These are phyloP conservation scores for Pyrocoelia pectoralis DNA, from an alignment of 2,888 invertebrate species.

Conservation along the genomic window DNA sequence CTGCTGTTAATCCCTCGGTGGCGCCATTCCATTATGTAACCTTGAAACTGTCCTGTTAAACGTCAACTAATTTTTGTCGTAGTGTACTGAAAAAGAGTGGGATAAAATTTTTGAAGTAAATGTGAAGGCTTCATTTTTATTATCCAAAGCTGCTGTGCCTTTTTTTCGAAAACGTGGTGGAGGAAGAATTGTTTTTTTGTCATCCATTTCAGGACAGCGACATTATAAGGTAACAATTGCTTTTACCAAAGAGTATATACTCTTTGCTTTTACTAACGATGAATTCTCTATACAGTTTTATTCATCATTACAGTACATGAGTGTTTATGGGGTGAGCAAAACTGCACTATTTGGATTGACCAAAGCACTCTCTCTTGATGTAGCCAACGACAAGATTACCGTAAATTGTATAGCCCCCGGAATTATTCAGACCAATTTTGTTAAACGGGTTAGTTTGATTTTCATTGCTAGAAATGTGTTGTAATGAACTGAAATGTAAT, in stretches of 20 bases:
- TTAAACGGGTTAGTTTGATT: no score
- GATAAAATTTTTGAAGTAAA: slow-evolving; percentile 97
- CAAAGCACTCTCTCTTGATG: slow-evolving; percentile 80
- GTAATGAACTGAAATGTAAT: no score
- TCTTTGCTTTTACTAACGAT: no score
- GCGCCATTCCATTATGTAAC: no score
- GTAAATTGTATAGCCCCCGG: slow-evolving; percentile 96
- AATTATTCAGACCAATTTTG: slow-evolving; percentile 89
- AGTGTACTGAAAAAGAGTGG: slow-evolving; percentile 85
- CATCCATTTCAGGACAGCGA: slow-evolving; percentile 87
- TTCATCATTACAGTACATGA: slow-evolving; percentile 65
- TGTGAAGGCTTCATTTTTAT: slow-evolving; percentile 86
- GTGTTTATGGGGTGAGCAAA: slow-evolving; percentile 92
- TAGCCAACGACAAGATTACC: slow-evolving; percentile 83
- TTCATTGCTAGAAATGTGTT: no score
- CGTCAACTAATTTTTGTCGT: no score
- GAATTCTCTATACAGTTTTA: no score
- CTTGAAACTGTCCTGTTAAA: no score
- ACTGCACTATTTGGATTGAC: slow-evolving; percentile 89
- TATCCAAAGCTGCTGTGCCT: slow-evolving; percentile 89
- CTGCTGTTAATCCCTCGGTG: slow-evolving; percentile 90
- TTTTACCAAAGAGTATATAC: neutral
- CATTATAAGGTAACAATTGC: slow-evolving; percentile 45
- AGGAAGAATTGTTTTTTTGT: slow-evolving; percentile 86
- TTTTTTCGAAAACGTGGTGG: slow-evolving; percentile 79